Percentiles rank a stretch among this genome's conserved stretches.
phyloP scores from a whole-genome alignment of 2,888 invertebrate genomes.

The Emesis furor region DNA sequence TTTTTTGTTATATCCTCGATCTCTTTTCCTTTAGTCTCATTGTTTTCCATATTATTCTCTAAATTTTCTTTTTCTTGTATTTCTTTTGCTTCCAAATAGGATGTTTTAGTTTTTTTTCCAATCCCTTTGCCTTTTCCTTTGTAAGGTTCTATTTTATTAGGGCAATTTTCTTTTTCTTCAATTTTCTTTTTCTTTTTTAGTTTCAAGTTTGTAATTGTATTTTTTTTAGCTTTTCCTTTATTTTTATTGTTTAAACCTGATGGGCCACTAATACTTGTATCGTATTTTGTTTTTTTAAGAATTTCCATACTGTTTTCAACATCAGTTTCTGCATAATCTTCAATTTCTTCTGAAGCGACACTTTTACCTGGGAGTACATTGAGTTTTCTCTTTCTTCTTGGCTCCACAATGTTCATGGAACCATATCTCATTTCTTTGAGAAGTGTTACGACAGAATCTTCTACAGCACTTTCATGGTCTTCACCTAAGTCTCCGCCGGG shows the following conservation, averaged over 20 bases:
- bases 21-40: background rate
- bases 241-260: background rate
- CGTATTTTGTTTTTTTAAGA: background rate
- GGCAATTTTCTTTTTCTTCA: constrained; percentile 49
- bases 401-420: constrained; percentile 48
- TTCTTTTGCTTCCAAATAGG: constrained; percentile 44
- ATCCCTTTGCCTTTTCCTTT: constrained; percentile 45
- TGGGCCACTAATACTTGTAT: background rate
- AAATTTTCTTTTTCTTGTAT: constrained; percentile 17
- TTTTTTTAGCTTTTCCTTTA: too few relatives aligned
- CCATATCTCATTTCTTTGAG: constrained; percentile 27
- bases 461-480: too few relatives aligned
- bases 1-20: too few relatives aligned
- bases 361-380: constrained; percentile 62
- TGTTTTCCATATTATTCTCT: constrained; percentile 24
- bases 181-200: background rate
- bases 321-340: constrained; percentile 39
- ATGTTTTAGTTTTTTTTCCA: constrained; percentile 49
- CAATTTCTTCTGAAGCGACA: constrained; percentile 45
- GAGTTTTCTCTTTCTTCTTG: constrained; percentile 61
- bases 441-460: constrained; percentile 25
- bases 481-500: constrained; percentile 49
- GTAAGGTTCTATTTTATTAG: constrained; percentile 49
- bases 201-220: background rate
- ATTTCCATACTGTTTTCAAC: constrained; percentile 21